These are phyloP conservation scores for Chironomus striatipennis DNA, from an alignment of 1,140 invertebrate genomes.

Conservation along the genomic window DNA sequence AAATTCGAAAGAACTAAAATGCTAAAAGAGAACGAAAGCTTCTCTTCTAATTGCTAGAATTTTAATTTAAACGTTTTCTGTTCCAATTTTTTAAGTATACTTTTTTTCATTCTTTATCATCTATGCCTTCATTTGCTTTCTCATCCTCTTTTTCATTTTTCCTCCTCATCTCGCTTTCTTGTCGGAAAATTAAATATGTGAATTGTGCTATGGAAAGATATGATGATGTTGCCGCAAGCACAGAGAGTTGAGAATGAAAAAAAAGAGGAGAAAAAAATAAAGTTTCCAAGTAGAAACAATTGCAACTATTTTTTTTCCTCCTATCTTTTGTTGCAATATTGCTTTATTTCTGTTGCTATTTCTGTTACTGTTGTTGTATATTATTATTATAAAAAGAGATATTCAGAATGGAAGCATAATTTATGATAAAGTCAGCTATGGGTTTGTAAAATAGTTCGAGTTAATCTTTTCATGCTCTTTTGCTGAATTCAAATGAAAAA, in stretches of 20 bases:
- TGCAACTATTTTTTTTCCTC: neutral
- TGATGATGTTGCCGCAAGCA: conserved; percentile 11
- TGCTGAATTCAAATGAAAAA: neutral
- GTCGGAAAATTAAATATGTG: conserved; percentile 7
- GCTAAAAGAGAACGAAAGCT: no score
- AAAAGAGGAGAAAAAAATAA: neutral
- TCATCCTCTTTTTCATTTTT: neutral
- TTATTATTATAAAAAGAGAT: neutral
- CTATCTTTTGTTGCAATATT: conserved; percentile 1
- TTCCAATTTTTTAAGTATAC: neutral
- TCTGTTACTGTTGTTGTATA: neutral
- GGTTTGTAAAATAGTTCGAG: neutral
- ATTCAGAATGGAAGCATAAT: conserved; percentile 6
- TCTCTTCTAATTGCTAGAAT: neutral
- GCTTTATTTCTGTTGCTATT: neutral
- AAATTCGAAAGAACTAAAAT: no score
- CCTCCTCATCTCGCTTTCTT: neutral
- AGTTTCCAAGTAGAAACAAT: conserved; percentile 12
- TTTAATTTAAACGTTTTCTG: conserved; percentile 9
- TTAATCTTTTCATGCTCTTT: neutral
- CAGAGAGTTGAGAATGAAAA: neutral
- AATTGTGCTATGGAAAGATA: neutral
- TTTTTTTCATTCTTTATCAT: no score
- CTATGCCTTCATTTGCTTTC: no score
- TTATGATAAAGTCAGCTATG: conserved; percentile 13